A percentile compares a stretch with the other conserved stretches of the same genome.
phyloP scores from a whole-genome alignment of 2,888 invertebrate species.

The Catonia carolina region DNA sequence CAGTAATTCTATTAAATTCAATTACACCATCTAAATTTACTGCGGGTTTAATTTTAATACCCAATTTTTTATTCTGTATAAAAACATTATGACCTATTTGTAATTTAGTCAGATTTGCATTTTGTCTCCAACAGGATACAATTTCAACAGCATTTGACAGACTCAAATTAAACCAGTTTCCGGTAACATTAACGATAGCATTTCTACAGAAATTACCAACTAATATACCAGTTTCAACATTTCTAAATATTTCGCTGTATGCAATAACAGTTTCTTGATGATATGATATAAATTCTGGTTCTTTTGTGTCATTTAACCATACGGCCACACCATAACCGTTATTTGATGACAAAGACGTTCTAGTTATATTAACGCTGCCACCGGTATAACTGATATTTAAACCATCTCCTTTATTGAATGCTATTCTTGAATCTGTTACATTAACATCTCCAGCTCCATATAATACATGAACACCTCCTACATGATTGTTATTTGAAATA shows the following conservation, averaged over 20 bases:
- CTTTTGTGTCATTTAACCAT: conserved; percentile 79
- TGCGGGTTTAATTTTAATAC: conserved; percentile 72
- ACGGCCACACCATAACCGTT: conserved; percentile 80
- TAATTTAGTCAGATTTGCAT: conserved; percentile 50
- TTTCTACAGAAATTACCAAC: conserved; percentile 84
- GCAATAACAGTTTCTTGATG: conserved; percentile 84
- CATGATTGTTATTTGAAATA: conserved; percentile 79
- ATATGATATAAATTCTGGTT: conserved; percentile 68
- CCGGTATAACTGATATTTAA: conserved; percentile 80
- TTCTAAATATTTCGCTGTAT: conserved; percentile 79
- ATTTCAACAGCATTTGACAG: conserved; percentile 71
- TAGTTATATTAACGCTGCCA: conserved; percentile 86
- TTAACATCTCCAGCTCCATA: conserved; percentile 92
- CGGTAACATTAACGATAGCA: conserved; percentile 78
- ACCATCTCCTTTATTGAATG: conserved; percentile 89
- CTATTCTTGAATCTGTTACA: conserved; percentile 81
- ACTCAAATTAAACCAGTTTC: conserved; percentile 80
- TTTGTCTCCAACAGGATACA: conserved; percentile 70
- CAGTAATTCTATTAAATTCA: conserved; percentile 83
- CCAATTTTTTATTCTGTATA: conserved; percentile 62
- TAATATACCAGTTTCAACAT: conserved; percentile 79
- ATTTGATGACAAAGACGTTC: conserved; percentile 79
- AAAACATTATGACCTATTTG: conserved; percentile 85
- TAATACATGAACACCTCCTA: conserved; percentile 83
- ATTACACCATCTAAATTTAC: conserved; percentile 69